Base-by-base conservation (phyloP, 2,113 vertebrate genomes). In the Microcebus murinus region DNA sequence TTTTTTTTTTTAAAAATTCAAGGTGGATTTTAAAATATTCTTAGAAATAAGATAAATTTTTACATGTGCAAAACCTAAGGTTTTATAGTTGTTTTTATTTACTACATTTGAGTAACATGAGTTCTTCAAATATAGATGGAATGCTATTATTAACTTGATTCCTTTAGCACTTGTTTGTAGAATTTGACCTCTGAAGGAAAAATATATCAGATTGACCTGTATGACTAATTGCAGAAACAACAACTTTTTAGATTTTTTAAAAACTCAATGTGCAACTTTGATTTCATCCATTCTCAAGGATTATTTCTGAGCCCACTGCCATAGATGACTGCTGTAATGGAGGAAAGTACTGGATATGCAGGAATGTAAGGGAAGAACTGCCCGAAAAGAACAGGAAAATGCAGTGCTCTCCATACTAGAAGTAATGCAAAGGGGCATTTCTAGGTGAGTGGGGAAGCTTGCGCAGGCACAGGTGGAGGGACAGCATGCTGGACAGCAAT, bases 201-300 rank as follows among this genome's bases (percentile, higher is more conserved):
- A 55, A 31, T 39, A 0, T 73, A 70, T 74, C 27, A 42, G 39
- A 82, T 8, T 76, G 59, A 80, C 80, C 27, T 29, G 12, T 84
- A n/a, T 74, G 14, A 45, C 29, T 87, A 52, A 63, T 50, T 55
- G 8, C 11, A 80, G 84, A 84, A 94, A 39, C 65, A 21, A 4
- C 59, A 20, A 65, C 13, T 86, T 85, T 80, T 52, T n/a, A 45
- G 29, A 79, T 67, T 68, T 70, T 70, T 45, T 91, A 61, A 86
- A 76, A 61, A 89, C 76, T 59, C 76, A 67, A 42, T 52, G 3
- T 12, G 25, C 65, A 57, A 17, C 5, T 61, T 89, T 81, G 48
- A 73, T 82, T 91, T 90, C 14, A 70, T n/a, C 39, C 29, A 94
- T 94, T 84, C 18, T 85, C 48, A 87, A 23, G 39, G 59, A 73